Percentiles rank a stretch among this genome's conserved stretches.
Conservation (phyloP, 2,888 invertebrate species). For the Drosophila mulleri region DNA sequence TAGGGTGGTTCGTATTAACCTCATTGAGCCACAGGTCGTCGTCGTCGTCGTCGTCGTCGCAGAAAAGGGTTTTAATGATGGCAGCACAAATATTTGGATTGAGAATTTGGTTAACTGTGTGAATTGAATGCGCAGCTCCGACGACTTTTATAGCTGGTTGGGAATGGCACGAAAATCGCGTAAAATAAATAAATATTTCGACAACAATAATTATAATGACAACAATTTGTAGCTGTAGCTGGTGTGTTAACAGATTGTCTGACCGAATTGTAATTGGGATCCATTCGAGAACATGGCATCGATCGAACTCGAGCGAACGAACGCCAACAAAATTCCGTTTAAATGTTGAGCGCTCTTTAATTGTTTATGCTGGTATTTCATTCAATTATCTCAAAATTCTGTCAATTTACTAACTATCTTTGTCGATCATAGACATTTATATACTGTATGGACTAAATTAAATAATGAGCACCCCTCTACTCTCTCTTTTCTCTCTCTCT, state of each 20-base stretch:
- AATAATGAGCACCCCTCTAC: not conserved
- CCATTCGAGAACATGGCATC: constrained; percentile 20
- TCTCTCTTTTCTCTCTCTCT: no score
- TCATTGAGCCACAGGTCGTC: constrained; percentile 61
- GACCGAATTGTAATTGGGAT: constrained; percentile 10
- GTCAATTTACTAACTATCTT: constrained; percentile 35
- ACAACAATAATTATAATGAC: constrained; percentile 20
- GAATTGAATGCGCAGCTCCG: constrained; percentile 7
- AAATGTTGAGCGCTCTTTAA: constrained; percentile 67
- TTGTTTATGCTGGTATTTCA: constrained; percentile 69
- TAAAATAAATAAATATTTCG: not conserved
- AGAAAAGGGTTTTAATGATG: constrained; percentile 42
- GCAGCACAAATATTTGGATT: constrained; percentile 44
- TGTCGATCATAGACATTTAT: constrained; percentile 16
- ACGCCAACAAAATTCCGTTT: constrained; percentile 75
- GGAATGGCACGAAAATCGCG: not conserved
- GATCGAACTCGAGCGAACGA: constrained; percentile 47
- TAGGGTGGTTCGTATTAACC: constrained; percentile 32
- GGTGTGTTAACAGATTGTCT: constrained; percentile 68
- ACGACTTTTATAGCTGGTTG: constrained; percentile 23
- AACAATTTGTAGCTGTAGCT: constrained; percentile 18
- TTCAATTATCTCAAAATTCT: constrained; percentile 40
- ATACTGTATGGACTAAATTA: constrained; percentile 1
- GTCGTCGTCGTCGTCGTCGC: not conserved
- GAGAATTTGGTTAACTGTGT: constrained; percentile 18